These are phyloP conservation scores for Phocoena phocoena DNA, from an alignment of 2,113 vertebrate genomes.

Conservation along the genomic window DNA sequence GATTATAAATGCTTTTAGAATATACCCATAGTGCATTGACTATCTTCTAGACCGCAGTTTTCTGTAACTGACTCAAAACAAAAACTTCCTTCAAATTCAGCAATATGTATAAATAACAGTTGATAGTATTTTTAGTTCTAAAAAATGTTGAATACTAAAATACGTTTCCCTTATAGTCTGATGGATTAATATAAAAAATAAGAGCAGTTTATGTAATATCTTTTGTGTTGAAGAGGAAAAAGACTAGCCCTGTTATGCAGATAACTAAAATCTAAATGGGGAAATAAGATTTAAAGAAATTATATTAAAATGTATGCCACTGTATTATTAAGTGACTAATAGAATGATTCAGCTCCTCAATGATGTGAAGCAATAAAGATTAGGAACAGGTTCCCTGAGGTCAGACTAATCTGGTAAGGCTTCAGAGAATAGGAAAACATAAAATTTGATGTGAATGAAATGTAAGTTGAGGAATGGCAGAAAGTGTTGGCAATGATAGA, in stretches of 20 bases:
- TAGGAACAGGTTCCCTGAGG: background rate
- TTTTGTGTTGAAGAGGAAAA: background rate
- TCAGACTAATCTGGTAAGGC: background rate
- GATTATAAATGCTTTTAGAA: conserved; percentile 6
- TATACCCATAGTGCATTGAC: background rate
- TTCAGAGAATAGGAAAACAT: background rate
- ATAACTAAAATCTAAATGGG: background rate
- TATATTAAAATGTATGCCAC: background rate
- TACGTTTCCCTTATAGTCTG: background rate
- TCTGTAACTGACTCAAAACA: conserved; percentile 45
- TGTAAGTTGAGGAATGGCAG: background rate
- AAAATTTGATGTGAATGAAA: conserved; percentile 14
- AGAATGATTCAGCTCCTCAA: background rate
- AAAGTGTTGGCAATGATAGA: background rate
- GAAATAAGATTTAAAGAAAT: conserved; percentile 34
- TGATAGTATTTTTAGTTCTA: conserved; percentile 57
- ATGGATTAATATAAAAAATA: background rate
- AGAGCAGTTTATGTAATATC: conserved; percentile 12
- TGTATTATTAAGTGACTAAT: background rate
- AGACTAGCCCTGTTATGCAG: background rate
- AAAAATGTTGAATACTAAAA: conserved; percentile 27
- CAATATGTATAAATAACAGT: conserved; percentile 49
- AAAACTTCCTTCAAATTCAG: conserved; percentile 42
- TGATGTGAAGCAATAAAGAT: background rate
- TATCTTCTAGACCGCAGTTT: conserved; percentile 36